Conservation (phyloP, 2,113 vertebrate species). For the Pteronura brasiliensis region DNA sequence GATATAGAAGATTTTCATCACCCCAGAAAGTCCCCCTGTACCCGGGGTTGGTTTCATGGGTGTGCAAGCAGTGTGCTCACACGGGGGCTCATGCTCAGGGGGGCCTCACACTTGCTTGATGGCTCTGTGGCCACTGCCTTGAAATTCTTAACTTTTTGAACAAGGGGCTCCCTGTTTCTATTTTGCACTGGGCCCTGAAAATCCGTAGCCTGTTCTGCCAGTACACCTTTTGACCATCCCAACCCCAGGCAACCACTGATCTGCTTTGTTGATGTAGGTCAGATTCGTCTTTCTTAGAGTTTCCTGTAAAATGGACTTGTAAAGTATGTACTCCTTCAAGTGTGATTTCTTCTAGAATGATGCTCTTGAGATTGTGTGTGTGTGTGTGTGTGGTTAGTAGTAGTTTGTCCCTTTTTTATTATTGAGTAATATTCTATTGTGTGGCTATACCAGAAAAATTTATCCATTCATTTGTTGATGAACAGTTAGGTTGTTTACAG, state of each 20-base stretch:
- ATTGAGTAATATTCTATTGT: neutral
- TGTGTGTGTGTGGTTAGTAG: neutral
- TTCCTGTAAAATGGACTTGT: neutral
- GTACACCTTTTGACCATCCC: neutral
- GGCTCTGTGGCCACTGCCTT: neutral
- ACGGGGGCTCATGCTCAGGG: too few species aligned
- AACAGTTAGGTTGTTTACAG: neutral
- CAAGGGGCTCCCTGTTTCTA: neutral
- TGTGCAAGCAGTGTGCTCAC: neutral
- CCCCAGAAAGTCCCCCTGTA: neutral
- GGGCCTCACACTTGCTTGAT: neutral
- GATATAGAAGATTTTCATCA: neutral
- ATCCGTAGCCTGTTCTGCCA: neutral
- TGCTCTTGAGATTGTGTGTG: neutral
- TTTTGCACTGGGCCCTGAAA: neutral
- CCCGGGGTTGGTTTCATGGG: neutral
- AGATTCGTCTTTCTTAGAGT: neutral
- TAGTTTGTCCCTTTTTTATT: neutral
- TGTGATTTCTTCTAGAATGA: neutral
- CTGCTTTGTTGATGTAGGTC: neutral
- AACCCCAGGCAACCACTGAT: neutral
- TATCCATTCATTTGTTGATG: neutral
- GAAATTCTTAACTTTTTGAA: neutral
- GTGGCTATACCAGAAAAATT: neutral
- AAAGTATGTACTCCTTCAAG: neutral